Evolutionary conservation across 1,140 invertebrate species (phyloP), one percentile per base, ranked within the genome.

Genomic region (Temnothorax curvispinosus): DNA sequence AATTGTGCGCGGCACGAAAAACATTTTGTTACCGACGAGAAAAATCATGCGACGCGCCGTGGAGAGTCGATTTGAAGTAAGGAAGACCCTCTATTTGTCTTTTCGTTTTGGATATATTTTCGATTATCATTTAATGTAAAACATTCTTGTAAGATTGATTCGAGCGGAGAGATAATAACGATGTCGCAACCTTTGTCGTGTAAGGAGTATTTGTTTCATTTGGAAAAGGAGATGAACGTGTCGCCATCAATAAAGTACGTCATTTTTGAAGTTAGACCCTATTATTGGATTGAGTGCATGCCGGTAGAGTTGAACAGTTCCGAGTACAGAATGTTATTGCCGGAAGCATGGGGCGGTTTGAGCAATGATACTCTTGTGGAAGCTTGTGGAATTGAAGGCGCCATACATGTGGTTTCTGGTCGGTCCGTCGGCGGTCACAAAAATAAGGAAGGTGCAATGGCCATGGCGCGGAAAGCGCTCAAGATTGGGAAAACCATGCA

Each of bases 351-450:
- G 99, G 95, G 96, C 88, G 99, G 99, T 21, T 91, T 99, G 1
- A 93, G 98, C 67, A 97, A 98, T 91, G 97, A 98, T 38, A 96
- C 98, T 52, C 95, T 99, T 0, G 96, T 95, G 56, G 91, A 96
- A 75, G 93, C 96, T 3, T 95, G 96, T 58, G 97, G 97, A 15
- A 98, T 99, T 54, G 91, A 97, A 18, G 98, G 96, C 18, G 97
- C 97, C 84, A 93, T 97, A 38, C 99, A 99, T 96, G 98, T 98
- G 62, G 99, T 99, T 95, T 94, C 97, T 4, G 96, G 92, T 47
- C 98, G 99, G 18, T 99, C 99, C 91, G 99, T 99, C 91, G 99
- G 99, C 38, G 99, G 99, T 2, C 97, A 98, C 92, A 96, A 96
- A 88, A 98, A 97, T 0, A 96, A 96, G 92, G 97, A 98, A 84